Percentiles rank a stretch among this genome's conserved stretches.
Conservation (phyloP, 2,113 vertebrate genomes). For the Murina feae region DNA sequence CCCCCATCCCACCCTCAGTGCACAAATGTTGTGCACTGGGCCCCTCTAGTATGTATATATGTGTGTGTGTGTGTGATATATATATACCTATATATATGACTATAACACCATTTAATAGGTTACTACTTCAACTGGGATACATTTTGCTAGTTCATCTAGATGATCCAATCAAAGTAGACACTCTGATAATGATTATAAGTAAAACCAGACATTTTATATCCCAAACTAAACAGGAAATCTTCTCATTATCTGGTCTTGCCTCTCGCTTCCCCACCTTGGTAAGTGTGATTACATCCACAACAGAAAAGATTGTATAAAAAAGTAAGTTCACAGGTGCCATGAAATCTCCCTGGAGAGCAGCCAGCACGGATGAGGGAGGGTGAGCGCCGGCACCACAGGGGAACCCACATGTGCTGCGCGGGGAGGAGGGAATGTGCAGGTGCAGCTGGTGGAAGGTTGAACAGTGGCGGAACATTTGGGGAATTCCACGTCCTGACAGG, state of each 20-base stretch:
- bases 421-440: background rate
- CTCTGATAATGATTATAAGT: background rate
- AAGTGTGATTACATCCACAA: background rate
- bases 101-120: background rate
- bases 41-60: no score
- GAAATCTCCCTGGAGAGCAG: background rate
- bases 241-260: background rate
- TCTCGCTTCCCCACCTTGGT: background rate
- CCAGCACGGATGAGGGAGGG: background rate
- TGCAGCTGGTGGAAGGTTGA: background rate
- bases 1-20: no score
- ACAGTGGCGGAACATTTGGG: rapidly evolving
- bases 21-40: no score
- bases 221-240: background rate
- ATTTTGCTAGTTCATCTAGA: background rate
- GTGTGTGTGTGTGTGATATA: no score
- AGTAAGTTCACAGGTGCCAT: background rate
- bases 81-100: no score
- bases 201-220: background rate
- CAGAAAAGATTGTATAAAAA: background rate
- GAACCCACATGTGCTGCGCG: rapidly evolving
- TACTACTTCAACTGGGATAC: background rate
- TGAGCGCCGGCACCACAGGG: background rate
- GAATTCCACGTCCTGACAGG: no score
- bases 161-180: background rate